Conservation (phyloP, 2,888 invertebrate species). For the Luperina nickerlii region DNA sequence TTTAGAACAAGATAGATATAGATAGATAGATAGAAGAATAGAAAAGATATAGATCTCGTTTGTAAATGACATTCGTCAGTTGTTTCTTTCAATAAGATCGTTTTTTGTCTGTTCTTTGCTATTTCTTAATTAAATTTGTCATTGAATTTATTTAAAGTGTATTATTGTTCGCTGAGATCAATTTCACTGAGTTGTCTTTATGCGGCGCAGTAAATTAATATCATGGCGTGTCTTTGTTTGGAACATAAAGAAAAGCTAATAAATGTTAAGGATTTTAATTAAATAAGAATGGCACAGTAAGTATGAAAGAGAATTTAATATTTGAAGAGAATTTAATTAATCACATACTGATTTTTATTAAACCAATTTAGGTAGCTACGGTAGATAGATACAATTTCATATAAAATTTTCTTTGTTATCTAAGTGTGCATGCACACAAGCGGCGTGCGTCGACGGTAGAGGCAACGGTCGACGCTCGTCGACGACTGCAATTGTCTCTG, state of each 20-base stretch:
- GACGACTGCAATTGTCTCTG: too few species aligned
- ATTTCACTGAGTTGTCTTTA: slow-evolving; percentile 14
- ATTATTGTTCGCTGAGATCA: slow-evolving; percentile 11
- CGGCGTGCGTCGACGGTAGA: too few species aligned
- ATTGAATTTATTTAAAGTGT: slow-evolving; percentile 28
- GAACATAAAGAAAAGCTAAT: slow-evolving; percentile 17
- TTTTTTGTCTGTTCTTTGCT: slow-evolving; percentile 9
- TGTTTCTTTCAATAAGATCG: slow-evolving; percentile 22
- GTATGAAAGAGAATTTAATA: background rate
- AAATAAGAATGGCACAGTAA: background rate
- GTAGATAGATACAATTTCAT: background rate
- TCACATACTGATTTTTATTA: background rate
- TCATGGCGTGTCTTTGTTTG: background rate
- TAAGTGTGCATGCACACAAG: background rate
- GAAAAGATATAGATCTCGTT: slow-evolving; percentile 1
- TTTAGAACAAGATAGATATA: too few species aligned
- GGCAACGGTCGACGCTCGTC: too few species aligned
- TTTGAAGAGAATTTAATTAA: background rate
- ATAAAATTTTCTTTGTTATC: background rate
- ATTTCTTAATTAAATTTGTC: slow-evolving; percentile 33
- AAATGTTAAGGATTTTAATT: background rate
- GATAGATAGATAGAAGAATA: too few species aligned
- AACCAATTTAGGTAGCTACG: background rate
- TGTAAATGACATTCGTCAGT: slow-evolving; percentile 28
- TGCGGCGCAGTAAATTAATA: slow-evolving; percentile 16